Conservation (phyloP, 1,140 invertebrate genomes). For the Palaemon carinicauda region DNA sequence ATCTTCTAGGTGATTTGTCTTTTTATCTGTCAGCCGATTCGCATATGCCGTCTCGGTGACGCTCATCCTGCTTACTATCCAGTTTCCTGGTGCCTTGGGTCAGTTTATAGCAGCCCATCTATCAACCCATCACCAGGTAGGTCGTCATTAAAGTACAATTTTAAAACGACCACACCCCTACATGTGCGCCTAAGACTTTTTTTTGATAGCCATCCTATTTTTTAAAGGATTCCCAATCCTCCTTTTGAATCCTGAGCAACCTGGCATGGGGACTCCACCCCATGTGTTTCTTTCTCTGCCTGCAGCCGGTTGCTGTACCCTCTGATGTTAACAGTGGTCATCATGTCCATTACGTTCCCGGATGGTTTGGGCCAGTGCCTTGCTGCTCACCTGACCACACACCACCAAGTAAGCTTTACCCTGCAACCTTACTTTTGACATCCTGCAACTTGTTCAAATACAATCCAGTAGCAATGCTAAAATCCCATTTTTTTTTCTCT, state of each 20-base stretch:
- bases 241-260: not conserved
- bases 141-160: not conserved
- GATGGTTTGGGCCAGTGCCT: constrained; percentile 37
- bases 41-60: constrained; percentile 48
- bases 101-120: constrained; percentile 53
- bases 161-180: not conserved
- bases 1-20: constrained; percentile 25
- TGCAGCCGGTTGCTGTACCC: constrained; percentile 46
- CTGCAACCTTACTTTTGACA: not conserved
- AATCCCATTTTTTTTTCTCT: no score
- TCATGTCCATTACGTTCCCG: constrained; percentile 50
- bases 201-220: constrained; percentile 45
- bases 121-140: constrained; percentile 50
- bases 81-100: constrained; percentile 51
- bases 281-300: constrained; percentile 2
- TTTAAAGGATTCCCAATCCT: no score
- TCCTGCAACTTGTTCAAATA: not conserved
- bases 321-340: constrained; percentile 46
- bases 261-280: constrained; percentile 4
- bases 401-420: constrained; percentile 43
- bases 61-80: constrained; percentile 46
- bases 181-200: not conserved
- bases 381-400: constrained; percentile 45
- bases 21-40: constrained; percentile 52
- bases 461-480: no score